Conservation (phyloP, 2,797 vertebrate species). For the Xyrichtys novacula region DNA sequence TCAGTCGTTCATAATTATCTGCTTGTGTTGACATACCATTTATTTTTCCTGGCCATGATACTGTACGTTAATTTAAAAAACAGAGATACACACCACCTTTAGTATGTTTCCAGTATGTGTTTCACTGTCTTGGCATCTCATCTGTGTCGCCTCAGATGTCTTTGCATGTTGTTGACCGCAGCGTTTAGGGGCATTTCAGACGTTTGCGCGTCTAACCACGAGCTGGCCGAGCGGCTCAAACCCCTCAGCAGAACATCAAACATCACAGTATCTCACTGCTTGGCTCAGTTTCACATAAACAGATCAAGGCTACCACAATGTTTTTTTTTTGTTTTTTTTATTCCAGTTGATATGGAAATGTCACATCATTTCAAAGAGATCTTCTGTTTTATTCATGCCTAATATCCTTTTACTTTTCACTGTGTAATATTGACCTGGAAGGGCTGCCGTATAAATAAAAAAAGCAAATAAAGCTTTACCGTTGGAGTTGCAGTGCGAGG, state of each 20-base stretch:
- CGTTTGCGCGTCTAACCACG: constrained; percentile 55
- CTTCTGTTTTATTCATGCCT: constrained; percentile 69
- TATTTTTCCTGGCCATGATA: neutral
- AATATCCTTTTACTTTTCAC: constrained; percentile 49
- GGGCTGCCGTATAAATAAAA: constrained; percentile 8
- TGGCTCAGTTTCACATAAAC: constrained; percentile 67
- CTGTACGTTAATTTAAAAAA: neutral
- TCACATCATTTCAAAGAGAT: constrained; percentile 70
- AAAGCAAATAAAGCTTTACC: constrained; percentile 2
- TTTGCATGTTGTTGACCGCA: constrained; percentile 31
- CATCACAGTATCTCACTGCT: constrained; percentile 51
- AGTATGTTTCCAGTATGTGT: neutral
- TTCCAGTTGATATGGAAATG: constrained; percentile 75
- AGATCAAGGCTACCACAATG: constrained; percentile 63
- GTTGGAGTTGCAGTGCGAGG: neutral
- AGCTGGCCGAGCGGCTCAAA: constrained; percentile 50
- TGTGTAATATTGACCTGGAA: constrained; percentile 28
- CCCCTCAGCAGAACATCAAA: constrained; percentile 66
- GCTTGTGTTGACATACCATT: neutral
- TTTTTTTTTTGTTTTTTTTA: constrained; percentile 71
- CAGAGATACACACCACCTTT: neutral
- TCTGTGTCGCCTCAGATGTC: constrained; percentile 19
- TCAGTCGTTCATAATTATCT: too few relatives aligned
- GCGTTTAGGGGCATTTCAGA: constrained; percentile 41
- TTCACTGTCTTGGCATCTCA: constrained; percentile 13